These are phyloP conservation scores for Siphamia tubifer DNA, from an alignment of 2,113 vertebrate genomes.

Conservation along the genomic window DNA sequence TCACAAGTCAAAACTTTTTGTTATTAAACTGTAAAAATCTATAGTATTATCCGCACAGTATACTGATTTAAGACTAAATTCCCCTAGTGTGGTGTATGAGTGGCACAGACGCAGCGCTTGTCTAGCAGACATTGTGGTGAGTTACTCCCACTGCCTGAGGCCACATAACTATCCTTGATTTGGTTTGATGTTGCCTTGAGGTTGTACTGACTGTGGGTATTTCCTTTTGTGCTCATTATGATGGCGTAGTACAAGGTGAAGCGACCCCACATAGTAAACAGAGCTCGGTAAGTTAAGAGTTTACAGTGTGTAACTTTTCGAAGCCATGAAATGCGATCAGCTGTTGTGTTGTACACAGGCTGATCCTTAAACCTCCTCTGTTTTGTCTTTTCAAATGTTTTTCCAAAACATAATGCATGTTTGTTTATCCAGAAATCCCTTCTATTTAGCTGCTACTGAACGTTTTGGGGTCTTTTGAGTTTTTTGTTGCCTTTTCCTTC, in stretches of 20 bases:
- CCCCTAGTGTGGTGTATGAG: not conserved
- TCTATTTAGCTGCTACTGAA: no score
- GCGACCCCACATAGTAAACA: not conserved
- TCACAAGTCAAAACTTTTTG: not conserved
- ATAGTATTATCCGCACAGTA: no score
- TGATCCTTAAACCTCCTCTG: conserved; percentile 17
- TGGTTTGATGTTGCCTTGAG: not conserved
- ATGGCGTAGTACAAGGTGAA: not conserved
- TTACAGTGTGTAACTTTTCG: not conserved
- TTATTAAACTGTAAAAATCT: no score
- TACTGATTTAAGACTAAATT: no score
- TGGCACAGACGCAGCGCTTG: not conserved
- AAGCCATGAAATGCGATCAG: conserved; percentile 22
- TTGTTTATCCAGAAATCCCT: no score
- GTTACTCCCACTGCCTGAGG: not conserved
- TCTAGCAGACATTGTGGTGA: not conserved
- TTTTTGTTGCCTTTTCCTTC: no score
- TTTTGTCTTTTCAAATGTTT: not conserved
- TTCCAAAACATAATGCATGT: not conserved
- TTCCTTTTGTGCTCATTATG: not conserved
- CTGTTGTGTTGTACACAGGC: conserved; percentile 16
- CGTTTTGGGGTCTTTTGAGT: no score
- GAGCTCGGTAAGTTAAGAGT: not conserved
- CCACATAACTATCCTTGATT: not conserved
- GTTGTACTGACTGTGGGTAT: not conserved